Base-by-base conservation (phyloP, 2,113 vertebrate genomes). In the Mastomys natalensis region DNA sequence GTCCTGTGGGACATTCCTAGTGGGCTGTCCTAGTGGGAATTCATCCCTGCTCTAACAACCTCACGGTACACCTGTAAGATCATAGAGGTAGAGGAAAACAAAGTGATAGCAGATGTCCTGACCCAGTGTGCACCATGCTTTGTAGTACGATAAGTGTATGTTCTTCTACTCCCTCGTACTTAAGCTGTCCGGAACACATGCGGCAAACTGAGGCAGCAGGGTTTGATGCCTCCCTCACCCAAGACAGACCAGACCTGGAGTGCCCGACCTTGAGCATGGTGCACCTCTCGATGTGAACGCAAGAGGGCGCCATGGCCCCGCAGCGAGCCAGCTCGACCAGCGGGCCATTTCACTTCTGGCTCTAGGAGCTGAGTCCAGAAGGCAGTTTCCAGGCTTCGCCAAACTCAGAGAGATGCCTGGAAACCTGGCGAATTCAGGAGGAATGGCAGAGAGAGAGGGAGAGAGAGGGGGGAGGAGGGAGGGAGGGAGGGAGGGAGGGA, bases 231-330 rank as follows among this genome's bases (percentile, higher is more conserved):
- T 43, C 0, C 62, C n/a, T 43, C 1, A 1, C 12, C 24, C 64
- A 21, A 11, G 12, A 7, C 60, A 12, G 1, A 37, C n/a, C 5
- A 84, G 64, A 66, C 73, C 40, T 0, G 6, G 5, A 1, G 1
- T 2, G 12, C 24, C 16, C 3, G n/a, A 19, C 43, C 15, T 0
- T n/a, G n/a, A 86, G 34, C 55, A 13, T 8, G 29, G 21, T 91
- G 96, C 60, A 1, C 48, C 77, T 82, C 96, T 34, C 1, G 5
- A 48, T 77, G 68, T 8, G 40, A 85, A 77, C 97, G 87, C 96
- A 87, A 96, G 97, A 97, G 95, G 97, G 97, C 82, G 97, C 96
- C 94, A 86, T 86, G 96, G 93, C 29, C 96, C 95, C 37, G 45
- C 94, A 13, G 74, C 62, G 78, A 91, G 84, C 34, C 7, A 3